Evolutionary conservation across 2,113 vertebrate genomes (phyloP), one percentile per base, ranked within the genome.

Genomic region (Platysteira castanea): DNA sequence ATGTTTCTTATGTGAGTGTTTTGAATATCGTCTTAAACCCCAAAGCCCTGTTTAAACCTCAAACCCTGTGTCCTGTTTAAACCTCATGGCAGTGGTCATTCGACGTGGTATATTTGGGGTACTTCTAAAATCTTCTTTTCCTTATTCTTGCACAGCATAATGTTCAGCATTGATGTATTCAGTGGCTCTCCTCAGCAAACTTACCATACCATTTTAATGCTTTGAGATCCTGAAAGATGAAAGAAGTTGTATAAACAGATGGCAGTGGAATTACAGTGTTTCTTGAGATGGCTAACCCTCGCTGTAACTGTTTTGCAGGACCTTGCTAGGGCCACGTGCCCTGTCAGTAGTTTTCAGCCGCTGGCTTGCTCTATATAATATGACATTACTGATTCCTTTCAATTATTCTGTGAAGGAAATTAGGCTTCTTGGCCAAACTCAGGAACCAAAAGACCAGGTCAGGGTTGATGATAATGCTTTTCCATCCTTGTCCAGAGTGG

Each of bases 311-410:
- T 78, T 63, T 50, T 86, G 26, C 61, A 90, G 79, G 80, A 80
- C 52, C 39, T 67, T 75, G 64, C 47, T 50, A 22, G 27, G 80
- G 56, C 59, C 76, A 74, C 7, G 6, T 67, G 35, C 20, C 16
- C 31, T 47, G 19, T 63, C 13, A 20, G 71, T 10, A 23, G 39
- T 77, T 94, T 83, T 80, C 95, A 95, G 89, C 64, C 64, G 78
- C 70, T 84, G 92, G 71, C 93, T 97, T 95, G 87, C 93, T 93
- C 59, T 93, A 42, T 81, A 9, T 69, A 68, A 69, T 77, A 87
- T 50, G 76, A 79, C 64, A 80, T 93, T 80, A 88, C 91, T 94
- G 74, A 90, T 95, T 95, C 83, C 83, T 97, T 97, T 94, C 92
- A 93, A 23, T 96, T 97, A 93, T 37, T 93, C 70, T 79, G 42